Evolutionary conservation across 2,113 vertebrate genomes (phyloP), one percentile per base, ranked within the genome.

Genomic region (Camelus bactrianus): DNA sequence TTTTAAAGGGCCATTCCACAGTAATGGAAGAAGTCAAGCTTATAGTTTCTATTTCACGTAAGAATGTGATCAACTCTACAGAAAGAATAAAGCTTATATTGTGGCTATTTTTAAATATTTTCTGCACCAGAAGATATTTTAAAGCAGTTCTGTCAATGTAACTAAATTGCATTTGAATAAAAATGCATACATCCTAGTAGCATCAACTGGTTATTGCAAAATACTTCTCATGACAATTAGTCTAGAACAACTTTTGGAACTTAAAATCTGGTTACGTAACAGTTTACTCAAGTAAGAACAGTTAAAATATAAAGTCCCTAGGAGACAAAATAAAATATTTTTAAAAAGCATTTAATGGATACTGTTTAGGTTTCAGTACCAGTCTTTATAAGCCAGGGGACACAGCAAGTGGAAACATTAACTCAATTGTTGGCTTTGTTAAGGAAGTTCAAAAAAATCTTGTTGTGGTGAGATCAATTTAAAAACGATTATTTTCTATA

Each of bases 151-250:
- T 50, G 32, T 35, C 26, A 76, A 69, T 65, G 32, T 62, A 65
- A 72, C 83, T 94, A 80, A 88, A 84, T 6, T 84, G 35, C n/a
- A 50, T 52, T 24, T 67, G 70, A 88, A 94, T 88, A 64, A 97
- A 93, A 73, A 79, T 4, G 9, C 48, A 91, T 8, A 56, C 28
- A 72, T 84, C 13, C 28, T 62, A 32, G 89, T 77, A 77, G 50
- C 26, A 32, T 67, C 12, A 62, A 50, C 16, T 72, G 62, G 76
- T 56, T 65, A 81, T 22, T 69, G 38, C 52, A 93, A 93, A 92
- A 86, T 60, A 85, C 72, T 95, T 93, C 32, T 70, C 67, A 90
- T 35, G 38, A 60, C 46, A 38, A 73, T 50, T 30, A 24, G 76
- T 85, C 30, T 60, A 72, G 52, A 89, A 32, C 26, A 93, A 75